A percentile compares a stretch with the other conserved stretches of the same genome.
phyloP scores from a whole-genome alignment of 2,888 invertebrate genomes.

The Acanthosepion esculentum region DNA sequence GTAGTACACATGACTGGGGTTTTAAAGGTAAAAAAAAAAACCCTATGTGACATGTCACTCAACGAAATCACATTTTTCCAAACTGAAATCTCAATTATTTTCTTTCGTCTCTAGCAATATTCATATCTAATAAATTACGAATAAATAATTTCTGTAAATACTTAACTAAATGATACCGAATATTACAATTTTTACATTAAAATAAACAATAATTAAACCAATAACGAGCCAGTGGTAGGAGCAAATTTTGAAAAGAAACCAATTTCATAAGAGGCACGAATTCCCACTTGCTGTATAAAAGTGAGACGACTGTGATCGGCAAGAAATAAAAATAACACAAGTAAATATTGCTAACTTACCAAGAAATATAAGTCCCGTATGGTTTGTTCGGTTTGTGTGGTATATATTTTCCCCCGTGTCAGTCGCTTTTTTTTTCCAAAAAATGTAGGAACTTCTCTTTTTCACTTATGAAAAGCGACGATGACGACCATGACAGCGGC shows the following conservation, averaged over 20 bases:
- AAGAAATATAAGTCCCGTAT: neutral
- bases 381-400: neutral
- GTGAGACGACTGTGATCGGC: neutral
- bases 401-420: constrained; percentile 1
- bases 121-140: too few relatives aligned
- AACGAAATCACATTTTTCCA: too few relatives aligned
- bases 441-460: neutral
- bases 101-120: too few relatives aligned
- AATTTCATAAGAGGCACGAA: too few relatives aligned
- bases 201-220: neutral
- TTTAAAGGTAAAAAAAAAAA: too few relatives aligned
- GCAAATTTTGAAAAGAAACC: too few relatives aligned
- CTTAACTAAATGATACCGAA: too few relatives aligned
- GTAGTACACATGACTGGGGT: too few relatives aligned
- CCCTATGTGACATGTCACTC: too few relatives aligned
- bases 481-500: constrained; percentile 33
- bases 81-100: too few relatives aligned
- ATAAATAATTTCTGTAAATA: too few relatives aligned
- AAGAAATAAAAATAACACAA: neutral
- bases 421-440: neutral
- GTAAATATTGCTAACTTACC: neutral
- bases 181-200: neutral
- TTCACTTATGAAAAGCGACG: neutral
- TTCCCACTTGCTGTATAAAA: neutral
- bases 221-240: neutral